Evolutionary conservation across 2,113 vertebrate species (phyloP), one percentile per base, ranked within the genome.

Genomic region (Anseranas semipalmata): DNA sequence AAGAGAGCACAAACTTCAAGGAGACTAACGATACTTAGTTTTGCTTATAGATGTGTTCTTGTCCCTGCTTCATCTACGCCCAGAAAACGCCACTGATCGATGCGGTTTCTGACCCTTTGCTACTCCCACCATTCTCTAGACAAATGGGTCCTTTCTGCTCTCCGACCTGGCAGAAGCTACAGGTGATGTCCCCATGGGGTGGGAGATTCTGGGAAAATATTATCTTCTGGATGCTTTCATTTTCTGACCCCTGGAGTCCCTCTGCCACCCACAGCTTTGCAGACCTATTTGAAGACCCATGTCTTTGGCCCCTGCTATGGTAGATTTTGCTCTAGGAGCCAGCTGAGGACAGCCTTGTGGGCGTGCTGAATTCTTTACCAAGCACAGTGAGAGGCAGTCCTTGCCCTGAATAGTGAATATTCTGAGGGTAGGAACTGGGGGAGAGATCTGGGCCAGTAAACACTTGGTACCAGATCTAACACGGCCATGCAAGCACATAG

Each of bases 21-120:
- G 58, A 77, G 63, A 45, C 19, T 4, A 4, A 22, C 1, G 50
- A 21, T 18, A 1, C 5, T 56, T 46, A 41, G 0, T 65, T 77
- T 78, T 43, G 32, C 32, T 11, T 27, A 2, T 3, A 91, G 65
- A 16, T 27, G 2, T 28, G 14, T 32, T 68, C 53, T 18, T 28
- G 35, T 41, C 52, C n/a, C 43, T 37, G 41, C 45, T 39, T 58
- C 55, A 4, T 46, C 45, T 55, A 63, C 12, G 0, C 45, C 39
- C 79, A 37, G 37, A 12, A 53, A 62, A 27, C 0, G 0, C 43
- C n/a, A 0, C 17, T 1, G 4, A 4, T n/a, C 0, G 2, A 7
- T 25, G 74, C 2, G 1, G 7, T 68, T 59, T 30, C 45, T 10
- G 32, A 12, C 15, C 43, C 58, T 56, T 50, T 20, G 62, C 58